Conservation (phyloP, 2,888 invertebrate genomes). For the Xestia sexstrigata region DNA sequence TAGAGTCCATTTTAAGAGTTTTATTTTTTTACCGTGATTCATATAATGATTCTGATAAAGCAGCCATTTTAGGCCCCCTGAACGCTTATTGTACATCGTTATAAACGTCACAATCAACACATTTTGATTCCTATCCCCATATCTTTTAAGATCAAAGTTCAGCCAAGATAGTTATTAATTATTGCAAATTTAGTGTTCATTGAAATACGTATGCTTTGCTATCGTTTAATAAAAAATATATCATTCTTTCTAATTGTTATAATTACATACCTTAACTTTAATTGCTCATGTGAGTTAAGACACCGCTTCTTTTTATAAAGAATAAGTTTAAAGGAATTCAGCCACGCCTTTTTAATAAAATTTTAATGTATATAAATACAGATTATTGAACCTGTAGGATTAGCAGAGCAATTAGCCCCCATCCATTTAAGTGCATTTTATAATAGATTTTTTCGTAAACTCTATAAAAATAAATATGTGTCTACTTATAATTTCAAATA, state of each 20-base stretch:
- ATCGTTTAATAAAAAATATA: conserved; percentile 60
- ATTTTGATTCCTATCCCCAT: conserved; percentile 23
- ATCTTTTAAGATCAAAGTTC: conserved; percentile 32
- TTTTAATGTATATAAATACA: conserved; percentile 23
- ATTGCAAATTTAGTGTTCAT: conserved; percentile 48
- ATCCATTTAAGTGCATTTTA: neutral
- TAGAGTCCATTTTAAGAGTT: no score
- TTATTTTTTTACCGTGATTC: no score
- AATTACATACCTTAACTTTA: conserved; percentile 60
- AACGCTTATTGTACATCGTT: conserved; percentile 53
- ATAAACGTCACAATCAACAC: conserved; percentile 27
- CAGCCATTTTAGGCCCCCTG: no score
- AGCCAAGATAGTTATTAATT: conserved; percentile 33
- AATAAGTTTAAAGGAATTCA: conserved; percentile 39
- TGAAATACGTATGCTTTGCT: conserved; percentile 48
- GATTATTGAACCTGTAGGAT: conserved; percentile 22
- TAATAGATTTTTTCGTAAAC: no score
- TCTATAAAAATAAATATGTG: no score
- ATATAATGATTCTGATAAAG: no score
- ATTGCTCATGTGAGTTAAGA: conserved; percentile 54
- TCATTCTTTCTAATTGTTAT: conserved; percentile 68
- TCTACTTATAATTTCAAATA: no score
- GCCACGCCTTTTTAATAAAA: conserved; percentile 41
- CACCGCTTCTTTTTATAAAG: conserved; percentile 27
- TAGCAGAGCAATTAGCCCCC: conserved; percentile 8